Evolutionary conservation across 1,140 invertebrate genomes (phyloP).

Genomic region (Eufriesea mexicana): DNA sequence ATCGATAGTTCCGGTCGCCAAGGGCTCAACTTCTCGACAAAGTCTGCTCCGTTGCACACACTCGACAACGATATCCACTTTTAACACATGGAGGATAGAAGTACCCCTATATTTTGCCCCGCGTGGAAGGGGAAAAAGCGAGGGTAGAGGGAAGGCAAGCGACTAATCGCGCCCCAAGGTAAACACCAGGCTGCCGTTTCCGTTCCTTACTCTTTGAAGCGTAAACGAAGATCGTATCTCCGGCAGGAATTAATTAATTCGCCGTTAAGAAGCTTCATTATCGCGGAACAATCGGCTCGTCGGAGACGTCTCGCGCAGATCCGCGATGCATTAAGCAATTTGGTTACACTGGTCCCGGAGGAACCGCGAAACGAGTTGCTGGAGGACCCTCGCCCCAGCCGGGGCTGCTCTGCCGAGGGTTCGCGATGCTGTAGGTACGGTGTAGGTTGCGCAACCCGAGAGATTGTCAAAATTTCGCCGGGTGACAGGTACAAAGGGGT

Average conservation of each 20-base stretch:
- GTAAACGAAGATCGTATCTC: conserved; percentile 28
- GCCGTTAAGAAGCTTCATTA: conserved; percentile 55
- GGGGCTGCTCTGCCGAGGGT: neutral
- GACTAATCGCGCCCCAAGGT: neutral
- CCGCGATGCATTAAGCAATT: conserved; percentile 62
- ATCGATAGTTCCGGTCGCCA: fast-evolving
- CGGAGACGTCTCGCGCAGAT: conserved; percentile 53
- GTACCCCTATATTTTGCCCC: neutral
- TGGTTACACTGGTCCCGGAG: conserved; percentile 54
- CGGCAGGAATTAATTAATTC: conserved; percentile 56
- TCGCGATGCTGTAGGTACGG: neutral
- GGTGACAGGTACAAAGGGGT: conserved; percentile 46
- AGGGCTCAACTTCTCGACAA: neutral
- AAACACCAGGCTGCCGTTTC: neutral
- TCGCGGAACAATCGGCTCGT: conserved; percentile 51
- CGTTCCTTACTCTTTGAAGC: neutral
- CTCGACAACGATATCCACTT: neutral
- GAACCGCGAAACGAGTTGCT: conserved; percentile 51
- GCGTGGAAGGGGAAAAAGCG: neutral
- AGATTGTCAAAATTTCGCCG: conserved; percentile 43
- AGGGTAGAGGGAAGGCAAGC: neutral
- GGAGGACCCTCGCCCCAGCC: conserved; percentile 31
- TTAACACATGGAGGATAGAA: no score
- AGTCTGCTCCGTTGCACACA: neutral
- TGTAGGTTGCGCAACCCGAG: conserved; percentile 28